A percentile compares a stretch with the other conserved stretches of the same genome.
These are phyloP conservation scores for Microtus montanus DNA, from an alignment of 2,113 vertebrate genomes.

Conservation along the genomic window DNA sequence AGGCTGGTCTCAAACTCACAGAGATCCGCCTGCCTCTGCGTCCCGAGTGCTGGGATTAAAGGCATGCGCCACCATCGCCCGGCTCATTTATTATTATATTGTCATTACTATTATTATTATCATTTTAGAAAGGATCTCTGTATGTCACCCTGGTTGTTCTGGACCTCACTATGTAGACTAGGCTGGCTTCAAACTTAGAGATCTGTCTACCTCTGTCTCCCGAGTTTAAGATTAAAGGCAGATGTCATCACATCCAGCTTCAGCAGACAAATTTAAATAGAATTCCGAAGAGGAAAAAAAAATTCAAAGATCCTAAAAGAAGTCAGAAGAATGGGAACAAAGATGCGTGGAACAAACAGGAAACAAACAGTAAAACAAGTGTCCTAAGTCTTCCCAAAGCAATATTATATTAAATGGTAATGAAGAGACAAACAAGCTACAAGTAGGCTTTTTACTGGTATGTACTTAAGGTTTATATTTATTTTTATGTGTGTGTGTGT, in stretches of 20 bases:
- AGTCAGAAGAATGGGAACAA: neutral
- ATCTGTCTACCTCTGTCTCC: neutral
- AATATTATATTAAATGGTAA: neutral
- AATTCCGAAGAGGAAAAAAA: neutral
- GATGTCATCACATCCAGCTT: neutral
- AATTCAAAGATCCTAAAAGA: neutral
- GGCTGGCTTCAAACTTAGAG: neutral
- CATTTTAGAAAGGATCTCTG: neutral
- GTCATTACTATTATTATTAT: neutral
- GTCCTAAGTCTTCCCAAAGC: neutral
- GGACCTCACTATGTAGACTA: neutral
- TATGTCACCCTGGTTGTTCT: neutral
- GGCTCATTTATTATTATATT: neutral
- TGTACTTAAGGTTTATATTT: neutral
- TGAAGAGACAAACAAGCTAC: neutral
- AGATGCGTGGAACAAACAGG: neutral
- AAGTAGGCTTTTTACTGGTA: neutral
- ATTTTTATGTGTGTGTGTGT: neutral
- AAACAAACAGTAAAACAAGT: neutral
- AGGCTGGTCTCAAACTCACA: too few relatives aligned
- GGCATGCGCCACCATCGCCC: too few relatives aligned
- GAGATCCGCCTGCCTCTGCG: too few relatives aligned
- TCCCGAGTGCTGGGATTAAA: too few relatives aligned
- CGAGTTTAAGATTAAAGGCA: neutral
- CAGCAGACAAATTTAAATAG: neutral